These are phyloP conservation scores for Andrena bucephala DNA, from an alignment of 2,888 invertebrate species.

Conservation along the genomic window DNA sequence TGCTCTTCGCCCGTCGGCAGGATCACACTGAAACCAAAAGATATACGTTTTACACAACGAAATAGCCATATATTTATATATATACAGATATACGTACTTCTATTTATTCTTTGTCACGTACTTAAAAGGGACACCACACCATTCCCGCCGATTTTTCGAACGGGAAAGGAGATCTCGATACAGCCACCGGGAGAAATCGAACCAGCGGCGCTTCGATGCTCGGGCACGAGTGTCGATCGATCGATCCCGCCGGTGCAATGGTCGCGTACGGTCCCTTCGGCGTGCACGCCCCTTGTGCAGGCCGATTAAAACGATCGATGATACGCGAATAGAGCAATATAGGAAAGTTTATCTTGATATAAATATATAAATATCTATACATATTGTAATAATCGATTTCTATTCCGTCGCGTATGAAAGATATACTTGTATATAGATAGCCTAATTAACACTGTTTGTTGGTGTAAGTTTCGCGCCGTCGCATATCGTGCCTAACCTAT, in stretches of 20 bases:
- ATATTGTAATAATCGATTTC: slow-evolving; percentile 68
- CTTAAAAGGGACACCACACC: slow-evolving; percentile 14
- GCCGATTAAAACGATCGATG: slow-evolving; percentile 14
- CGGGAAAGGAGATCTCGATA: slow-evolving; percentile 23
- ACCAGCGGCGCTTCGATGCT: neutral
- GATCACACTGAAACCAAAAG: slow-evolving; percentile 69
- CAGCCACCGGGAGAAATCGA: neutral
- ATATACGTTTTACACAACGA: slow-evolving; percentile 73
- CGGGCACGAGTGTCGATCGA: neutral
- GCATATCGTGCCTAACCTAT: slow-evolving; percentile 38
- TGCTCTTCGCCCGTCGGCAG: slow-evolving; percentile 23
- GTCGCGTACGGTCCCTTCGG: neutral
- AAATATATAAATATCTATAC: slow-evolving; percentile 47
- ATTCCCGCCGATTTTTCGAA: neutral
- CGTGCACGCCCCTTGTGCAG: neutral
- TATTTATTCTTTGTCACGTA: slow-evolving; percentile 70
- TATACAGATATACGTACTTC: slow-evolving; percentile 54
- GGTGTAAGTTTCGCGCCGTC: slow-evolving; percentile 40
- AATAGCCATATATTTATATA: slow-evolving; percentile 71
- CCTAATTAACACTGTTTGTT: slow-evolving; percentile 51
- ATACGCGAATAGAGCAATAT: slow-evolving; percentile 61
- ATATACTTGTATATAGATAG: slow-evolving; percentile 74
- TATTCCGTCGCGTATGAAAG: slow-evolving; percentile 69
- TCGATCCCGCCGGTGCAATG: slow-evolving; percentile 3
- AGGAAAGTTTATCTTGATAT: slow-evolving; percentile 54